Conservation (phyloP, 2,888 invertebrate genomes). For the Mesorhabditis sp. region DNA sequence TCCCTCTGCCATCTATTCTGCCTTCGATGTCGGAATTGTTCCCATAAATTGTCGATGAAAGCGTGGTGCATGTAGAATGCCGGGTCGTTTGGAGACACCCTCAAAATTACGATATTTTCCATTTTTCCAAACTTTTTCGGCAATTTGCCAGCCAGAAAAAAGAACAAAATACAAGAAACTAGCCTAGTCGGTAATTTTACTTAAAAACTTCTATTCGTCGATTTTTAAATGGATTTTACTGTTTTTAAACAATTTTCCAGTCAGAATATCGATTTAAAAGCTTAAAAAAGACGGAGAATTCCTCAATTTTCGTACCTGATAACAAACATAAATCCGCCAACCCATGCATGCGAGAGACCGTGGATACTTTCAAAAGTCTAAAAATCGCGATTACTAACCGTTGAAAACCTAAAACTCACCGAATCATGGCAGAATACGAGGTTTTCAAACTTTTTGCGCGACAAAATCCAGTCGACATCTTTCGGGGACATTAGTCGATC, state of each 20-base stretch:
- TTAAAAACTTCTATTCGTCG: no score
- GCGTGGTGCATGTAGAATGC: slow-evolving; percentile 56
- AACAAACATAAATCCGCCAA: slow-evolving; percentile 57
- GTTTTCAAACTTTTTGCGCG: slow-evolving; percentile 41
- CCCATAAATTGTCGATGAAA: slow-evolving; percentile 56
- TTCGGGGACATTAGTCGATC: slow-evolving; percentile 49
- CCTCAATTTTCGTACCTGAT: slow-evolving; percentile 33
- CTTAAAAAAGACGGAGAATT: background rate
- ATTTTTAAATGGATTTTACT: no score
- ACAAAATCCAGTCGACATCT: slow-evolving; percentile 51
- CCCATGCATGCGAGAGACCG: slow-evolving; percentile 56
- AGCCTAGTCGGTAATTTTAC: no score
- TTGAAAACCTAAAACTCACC: background rate
- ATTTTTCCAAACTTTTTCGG: no score
- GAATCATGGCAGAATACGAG: slow-evolving; percentile 49
- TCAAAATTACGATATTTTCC: slow-evolving; percentile 10
- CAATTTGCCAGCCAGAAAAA: no score
- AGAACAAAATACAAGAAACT: no score
- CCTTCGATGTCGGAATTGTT: slow-evolving; percentile 48
- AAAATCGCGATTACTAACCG: background rate
- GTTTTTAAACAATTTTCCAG: no score
- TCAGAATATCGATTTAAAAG: background rate
- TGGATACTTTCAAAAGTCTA: slow-evolving; percentile 56
- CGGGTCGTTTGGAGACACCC: slow-evolving; percentile 45
- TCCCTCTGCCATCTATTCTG: slow-evolving; percentile 50